Base-by-base conservation (phyloP, 2,797 vertebrate species). In the Enoplosus armatus region DNA sequence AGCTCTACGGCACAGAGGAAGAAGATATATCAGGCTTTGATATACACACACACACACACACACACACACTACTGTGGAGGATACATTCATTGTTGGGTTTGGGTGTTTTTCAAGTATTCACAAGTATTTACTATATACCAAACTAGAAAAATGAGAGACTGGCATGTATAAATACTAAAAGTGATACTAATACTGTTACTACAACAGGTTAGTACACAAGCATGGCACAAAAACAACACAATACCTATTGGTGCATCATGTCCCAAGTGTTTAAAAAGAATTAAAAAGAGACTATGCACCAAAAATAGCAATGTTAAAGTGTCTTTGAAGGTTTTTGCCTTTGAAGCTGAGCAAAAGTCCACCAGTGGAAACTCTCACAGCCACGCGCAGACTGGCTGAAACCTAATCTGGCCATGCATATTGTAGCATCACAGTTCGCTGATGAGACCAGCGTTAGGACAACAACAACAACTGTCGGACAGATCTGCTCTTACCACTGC, bases 401-500 rank as follows among this genome's bases (percentile, higher is more conserved):
- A 91, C 79, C 70, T 62, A 62, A 92, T 76, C 87, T 60, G 60
- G 33, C 72, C 85, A 85, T 91, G 83, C 82, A 92, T 91, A 87
- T 87, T 87, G 86, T 72, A 93, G 74, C 48, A 79, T 70, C 5
- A 26, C 74, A 80, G 62, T 37, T 72, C 41, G 33, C 56, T 55
- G 79, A 74, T 29, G 41, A 84, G 37, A 70, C 55, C 55, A 5
- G 48, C 4, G 37, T 9, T 3, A 15, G 55, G 27, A 76, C 65
- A 33, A 43, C 35, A 53, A 26, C 45, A n/a, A n/a, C n/a, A n/a
- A n/a, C n/a, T n/a, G n/a, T 31, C 47, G 70, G 29, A 71, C 26
- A 45, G 18, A 56, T n/a, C 1, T 5, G 51, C 20, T 77, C 91
- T 95, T 90, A 99, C 98, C 98, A 99, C 90, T 99, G 98, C 86